Conservation (phyloP, 1,140 invertebrate species). For the Drosophila auraria region DNA sequence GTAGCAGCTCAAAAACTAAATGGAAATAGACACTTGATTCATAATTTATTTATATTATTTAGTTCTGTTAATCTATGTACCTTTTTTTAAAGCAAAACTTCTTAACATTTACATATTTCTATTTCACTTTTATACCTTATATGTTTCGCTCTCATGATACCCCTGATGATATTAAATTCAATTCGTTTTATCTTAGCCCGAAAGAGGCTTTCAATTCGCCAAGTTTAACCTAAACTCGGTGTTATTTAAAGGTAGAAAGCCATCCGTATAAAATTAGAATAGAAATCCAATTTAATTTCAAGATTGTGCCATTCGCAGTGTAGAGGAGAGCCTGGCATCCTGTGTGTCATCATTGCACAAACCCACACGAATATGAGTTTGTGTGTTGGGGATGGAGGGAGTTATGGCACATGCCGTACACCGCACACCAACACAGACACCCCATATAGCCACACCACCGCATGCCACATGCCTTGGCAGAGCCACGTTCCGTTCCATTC, state of each 20-base stretch:
- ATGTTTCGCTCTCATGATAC: accelerated
- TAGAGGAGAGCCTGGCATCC: conserved; percentile 26
- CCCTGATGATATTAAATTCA: neutral
- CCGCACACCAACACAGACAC: conserved; percentile 8
- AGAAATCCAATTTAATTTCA: conserved; percentile 23
- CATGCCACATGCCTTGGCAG: conserved; percentile 65
- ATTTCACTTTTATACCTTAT: neutral
- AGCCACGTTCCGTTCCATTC: conserved; percentile 52
- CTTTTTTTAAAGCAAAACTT: neutral
- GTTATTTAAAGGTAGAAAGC: conserved; percentile 1
- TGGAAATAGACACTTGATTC: neutral
- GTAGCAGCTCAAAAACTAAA: neutral
- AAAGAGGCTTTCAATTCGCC: neutral
- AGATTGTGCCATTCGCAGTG: conserved; percentile 31
- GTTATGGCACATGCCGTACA: conserved; percentile 62
- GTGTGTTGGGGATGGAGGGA: conserved; percentile 24
- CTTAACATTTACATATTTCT: no score
- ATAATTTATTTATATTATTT: neutral
- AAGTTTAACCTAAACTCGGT: neutral
- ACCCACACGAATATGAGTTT: conserved; percentile 27
- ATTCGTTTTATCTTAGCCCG: neutral
- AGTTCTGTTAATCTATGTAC: neutral
- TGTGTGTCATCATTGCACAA: conserved; percentile 52
- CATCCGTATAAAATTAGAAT: conserved; percentile 13
- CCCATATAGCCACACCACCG: conserved; percentile 10